These are phyloP conservation scores for Chaunax sp. DNA, from an alignment of 2,797 vertebrate species.

Conservation along the genomic window DNA sequence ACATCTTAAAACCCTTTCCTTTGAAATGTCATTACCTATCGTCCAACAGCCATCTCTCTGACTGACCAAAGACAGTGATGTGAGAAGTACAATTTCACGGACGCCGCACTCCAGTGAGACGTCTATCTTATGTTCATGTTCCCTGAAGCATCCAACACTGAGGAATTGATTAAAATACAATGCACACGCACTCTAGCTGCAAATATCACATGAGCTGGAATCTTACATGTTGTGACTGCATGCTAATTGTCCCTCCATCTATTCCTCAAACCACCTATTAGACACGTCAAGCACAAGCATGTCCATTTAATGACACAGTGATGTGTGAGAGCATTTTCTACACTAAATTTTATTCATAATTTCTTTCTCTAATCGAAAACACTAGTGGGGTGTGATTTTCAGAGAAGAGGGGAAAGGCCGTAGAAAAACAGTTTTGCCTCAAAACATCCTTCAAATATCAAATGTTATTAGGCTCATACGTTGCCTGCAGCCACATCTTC, in stretches of 20 bases:
- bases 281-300: slow-evolving; percentile 40
- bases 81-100: slow-evolving; percentile 73
- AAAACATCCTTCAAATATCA: slow-evolving; percentile 54
- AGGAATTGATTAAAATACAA: slow-evolving; percentile 58
- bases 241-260: slow-evolving; percentile 63
- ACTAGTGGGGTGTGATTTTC: slow-evolving; percentile 20
- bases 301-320: slow-evolving; percentile 18
- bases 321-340: slow-evolving; percentile 25
- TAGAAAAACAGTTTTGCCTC: slow-evolving; percentile 33
- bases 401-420: slow-evolving; percentile 15
- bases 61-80: slow-evolving; percentile 59
- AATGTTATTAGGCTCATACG: slow-evolving; percentile 38
- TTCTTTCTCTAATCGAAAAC: slow-evolving; percentile 42
- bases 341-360: slow-evolving; percentile 38
- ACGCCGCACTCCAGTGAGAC: slow-evolving; percentile 47
- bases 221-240: slow-evolving; percentile 55
- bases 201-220: slow-evolving; percentile 49
- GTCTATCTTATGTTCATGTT: slow-evolving; percentile 53
- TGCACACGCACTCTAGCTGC: slow-evolving; percentile 20
- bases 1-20: slow-evolving; percentile 28
- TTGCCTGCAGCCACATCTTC: slow-evolving; percentile 25
- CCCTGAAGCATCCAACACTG: slow-evolving; percentile 52
- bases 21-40: slow-evolving; percentile 22
- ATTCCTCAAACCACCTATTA: slow-evolving; percentile 63
- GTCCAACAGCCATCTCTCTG: slow-evolving; percentile 16